Conservation (phyloP, 1,140 invertebrate species). For the Oryctes rhinoceros region DNA sequence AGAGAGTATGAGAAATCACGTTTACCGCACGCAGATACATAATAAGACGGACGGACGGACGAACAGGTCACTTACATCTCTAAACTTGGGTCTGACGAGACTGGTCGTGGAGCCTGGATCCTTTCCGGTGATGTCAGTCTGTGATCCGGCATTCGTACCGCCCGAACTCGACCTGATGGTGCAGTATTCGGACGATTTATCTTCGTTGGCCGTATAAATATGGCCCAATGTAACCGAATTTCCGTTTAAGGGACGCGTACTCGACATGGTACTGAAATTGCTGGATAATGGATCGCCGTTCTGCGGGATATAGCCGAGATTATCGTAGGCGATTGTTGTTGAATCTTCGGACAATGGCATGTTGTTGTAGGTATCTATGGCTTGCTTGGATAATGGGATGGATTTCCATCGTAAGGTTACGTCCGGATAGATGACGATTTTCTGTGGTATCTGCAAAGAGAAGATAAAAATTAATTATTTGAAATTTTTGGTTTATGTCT, state of each 20-base stretch:
- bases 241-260: slow-evolving; percentile 39
- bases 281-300: slow-evolving; percentile 28
- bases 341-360: slow-evolving; percentile 12
- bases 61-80: slow-evolving; percentile 40
- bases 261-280: slow-evolving; percentile 39
- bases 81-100: slow-evolving; percentile 33
- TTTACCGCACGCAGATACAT: slow-evolving; percentile 5
- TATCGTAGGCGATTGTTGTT: background rate
- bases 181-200: slow-evolving; percentile 18
- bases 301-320: slow-evolving; percentile 1
- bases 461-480: background rate
- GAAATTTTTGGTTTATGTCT: background rate
- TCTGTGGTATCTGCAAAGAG: slow-evolving; percentile 16
- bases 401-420: slow-evolving; percentile 26
- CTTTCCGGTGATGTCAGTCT: slow-evolving; percentile 29
- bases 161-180: slow-evolving; percentile 38
- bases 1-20: slow-evolving; percentile 17
- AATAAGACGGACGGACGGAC: background rate
- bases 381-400: background rate
- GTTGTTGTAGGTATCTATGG: slow-evolving; percentile 39
- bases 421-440: background rate
- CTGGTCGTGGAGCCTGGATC: slow-evolving; percentile 9
- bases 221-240: background rate
- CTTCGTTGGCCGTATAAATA: slow-evolving; percentile 23
- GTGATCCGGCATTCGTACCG: slow-evolving; percentile 5